phyloP scores from a whole-genome alignment of 2,888 invertebrate species.

The Synergus itoensis region DNA sequence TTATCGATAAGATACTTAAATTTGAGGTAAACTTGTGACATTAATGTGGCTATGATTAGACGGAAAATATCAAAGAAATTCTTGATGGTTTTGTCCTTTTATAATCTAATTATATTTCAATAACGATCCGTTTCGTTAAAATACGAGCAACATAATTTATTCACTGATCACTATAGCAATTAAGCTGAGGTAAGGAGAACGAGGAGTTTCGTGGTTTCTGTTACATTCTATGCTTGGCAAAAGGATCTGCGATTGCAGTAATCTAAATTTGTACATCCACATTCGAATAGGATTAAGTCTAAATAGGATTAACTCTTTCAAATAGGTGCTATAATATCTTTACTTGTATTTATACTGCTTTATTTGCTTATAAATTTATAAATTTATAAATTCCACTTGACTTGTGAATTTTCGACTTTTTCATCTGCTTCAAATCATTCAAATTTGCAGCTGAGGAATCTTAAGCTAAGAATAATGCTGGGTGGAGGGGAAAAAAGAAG shows the following conservation, averaged over 20 bases:
- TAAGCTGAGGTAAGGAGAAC: constrained; percentile 29
- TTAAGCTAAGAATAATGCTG: neutral
- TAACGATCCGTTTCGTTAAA: constrained; percentile 13
- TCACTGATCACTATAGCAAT: constrained; percentile 42
- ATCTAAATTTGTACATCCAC: constrained; percentile 15
- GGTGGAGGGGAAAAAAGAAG: neutral
- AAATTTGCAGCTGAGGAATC: neutral
- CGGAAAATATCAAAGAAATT: neutral
- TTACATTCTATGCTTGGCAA: neutral
- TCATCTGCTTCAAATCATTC: neutral
- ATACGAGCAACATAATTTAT: constrained; percentile 24
- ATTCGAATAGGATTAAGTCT: constrained; percentile 7
- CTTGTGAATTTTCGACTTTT: neutral
- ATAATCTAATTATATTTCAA: neutral
- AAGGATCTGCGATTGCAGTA: constrained; percentile 7
- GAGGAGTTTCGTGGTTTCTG: constrained; percentile 10
- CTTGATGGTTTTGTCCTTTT: neutral
- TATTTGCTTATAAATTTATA: too few species aligned
- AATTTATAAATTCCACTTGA: neutral
- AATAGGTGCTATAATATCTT: neutral
- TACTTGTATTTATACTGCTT: neutral
- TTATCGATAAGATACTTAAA: neutral
- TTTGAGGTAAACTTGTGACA: neutral
- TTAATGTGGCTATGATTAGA: neutral
- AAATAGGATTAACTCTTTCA: neutral